These are phyloP conservation scores for Lithophane socia DNA, from an alignment of 2,888 invertebrate species.

Conservation along the genomic window DNA sequence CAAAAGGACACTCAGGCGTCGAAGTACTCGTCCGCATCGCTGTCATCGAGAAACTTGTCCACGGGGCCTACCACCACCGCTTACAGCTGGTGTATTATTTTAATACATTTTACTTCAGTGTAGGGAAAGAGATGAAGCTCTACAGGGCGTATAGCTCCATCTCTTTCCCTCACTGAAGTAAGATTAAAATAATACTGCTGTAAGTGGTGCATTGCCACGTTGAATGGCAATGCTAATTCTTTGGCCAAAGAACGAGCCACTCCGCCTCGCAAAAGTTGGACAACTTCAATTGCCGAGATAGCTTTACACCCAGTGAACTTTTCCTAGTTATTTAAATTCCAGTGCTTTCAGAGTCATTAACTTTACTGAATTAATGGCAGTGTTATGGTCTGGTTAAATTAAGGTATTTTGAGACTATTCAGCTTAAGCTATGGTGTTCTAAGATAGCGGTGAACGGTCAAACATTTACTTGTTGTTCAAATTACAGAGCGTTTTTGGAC, in stretches of 20 bases:
- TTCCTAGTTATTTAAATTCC: conserved; percentile 21
- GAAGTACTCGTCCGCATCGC: neutral
- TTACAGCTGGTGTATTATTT: too few relatives aligned
- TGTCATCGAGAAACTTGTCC: neutral
- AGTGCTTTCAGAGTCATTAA: conserved; percentile 29
- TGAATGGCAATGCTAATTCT: neutral
- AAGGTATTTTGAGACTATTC: neutral
- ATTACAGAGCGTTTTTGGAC: too few relatives aligned
- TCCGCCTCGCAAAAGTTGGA: neutral
- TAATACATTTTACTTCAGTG: too few relatives aligned
- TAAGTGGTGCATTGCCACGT: neutral
- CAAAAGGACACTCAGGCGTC: neutral
- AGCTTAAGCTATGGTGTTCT: neutral
- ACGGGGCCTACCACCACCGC: too few relatives aligned
- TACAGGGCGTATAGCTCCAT: too few relatives aligned
- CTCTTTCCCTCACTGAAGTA: too few relatives aligned
- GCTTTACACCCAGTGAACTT: conserved; percentile 38
- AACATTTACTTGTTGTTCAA: too few relatives aligned
- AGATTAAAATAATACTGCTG: too few relatives aligned
- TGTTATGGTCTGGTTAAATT: conserved; percentile 6
- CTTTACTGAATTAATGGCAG: neutral
- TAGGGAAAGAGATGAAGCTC: too few relatives aligned
- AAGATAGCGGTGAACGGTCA: too few relatives aligned
- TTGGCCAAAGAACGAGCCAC: neutral
- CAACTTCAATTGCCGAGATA: conserved; percentile 29